These are phyloP conservation scores for Mycteria americana DNA, from an alignment of 2,797 vertebrate species.

Conservation along the genomic window DNA sequence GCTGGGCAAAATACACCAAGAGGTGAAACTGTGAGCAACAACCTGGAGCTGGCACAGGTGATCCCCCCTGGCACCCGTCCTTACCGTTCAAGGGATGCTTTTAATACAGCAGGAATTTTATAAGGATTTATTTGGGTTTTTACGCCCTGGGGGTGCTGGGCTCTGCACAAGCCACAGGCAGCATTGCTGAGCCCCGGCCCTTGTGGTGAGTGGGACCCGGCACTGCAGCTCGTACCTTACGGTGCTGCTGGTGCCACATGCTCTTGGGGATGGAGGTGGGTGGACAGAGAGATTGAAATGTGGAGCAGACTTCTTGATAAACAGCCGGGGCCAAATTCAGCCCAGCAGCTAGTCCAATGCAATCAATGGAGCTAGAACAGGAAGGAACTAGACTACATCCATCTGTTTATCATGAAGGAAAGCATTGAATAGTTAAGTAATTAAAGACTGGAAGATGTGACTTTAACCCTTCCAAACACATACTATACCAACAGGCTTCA, in stretches of 20 bases:
- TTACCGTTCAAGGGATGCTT: not conserved
- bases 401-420: constrained; percentile 57
- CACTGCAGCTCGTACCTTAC: not conserved
- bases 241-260: not conserved
- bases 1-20: not conserved
- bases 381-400: constrained; percentile 56
- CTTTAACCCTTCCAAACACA: constrained; percentile 45
- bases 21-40: not conserved
- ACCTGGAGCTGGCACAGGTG: not conserved
- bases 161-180: not conserved
- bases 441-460: constrained; percentile 27
- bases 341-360: constrained; percentile 24
- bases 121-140: not conserved
- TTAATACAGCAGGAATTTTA: not conserved
- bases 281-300: constrained; percentile 22
- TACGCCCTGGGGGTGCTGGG: not conserved
- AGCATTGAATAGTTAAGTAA: constrained; percentile 56
- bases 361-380: constrained; percentile 56
- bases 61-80: not conserved
- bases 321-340: constrained; percentile 40
- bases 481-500: not conserved
- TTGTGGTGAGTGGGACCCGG: not conserved
- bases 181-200: not conserved
- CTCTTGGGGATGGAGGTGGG: constrained; percentile 14
- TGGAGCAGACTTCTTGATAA: constrained; percentile 47